Percentiles rank a stretch among this genome's conserved stretches.
phyloP scores from a whole-genome alignment of 2,113 vertebrate species.

The Podarcis muralis region DNA sequence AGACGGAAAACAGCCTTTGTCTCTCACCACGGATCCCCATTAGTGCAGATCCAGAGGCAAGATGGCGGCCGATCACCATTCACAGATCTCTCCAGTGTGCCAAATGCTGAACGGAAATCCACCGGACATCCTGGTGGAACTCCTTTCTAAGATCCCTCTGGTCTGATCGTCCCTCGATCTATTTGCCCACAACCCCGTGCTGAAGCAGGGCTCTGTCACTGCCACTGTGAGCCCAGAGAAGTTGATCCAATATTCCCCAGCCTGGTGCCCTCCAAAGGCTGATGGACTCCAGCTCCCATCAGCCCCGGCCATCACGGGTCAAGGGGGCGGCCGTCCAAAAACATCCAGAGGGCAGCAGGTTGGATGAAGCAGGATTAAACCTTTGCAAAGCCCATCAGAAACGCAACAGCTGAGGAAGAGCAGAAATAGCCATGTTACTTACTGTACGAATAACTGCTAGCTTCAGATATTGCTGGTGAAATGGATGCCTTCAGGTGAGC shows the following conservation, averaged over 20 bases:
- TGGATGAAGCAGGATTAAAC: background rate
- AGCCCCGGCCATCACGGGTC: background rate
- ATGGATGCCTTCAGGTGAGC: slow-evolving; percentile 86
- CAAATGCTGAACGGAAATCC: background rate
- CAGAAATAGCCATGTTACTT: slow-evolving; percentile 72
- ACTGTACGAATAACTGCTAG: slow-evolving; percentile 97
- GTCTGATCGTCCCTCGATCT: background rate
- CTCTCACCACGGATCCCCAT: too few species aligned
- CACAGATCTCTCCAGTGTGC: background rate
- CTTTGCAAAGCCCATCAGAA: background rate
- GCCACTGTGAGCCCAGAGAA: background rate
- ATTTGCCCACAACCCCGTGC: background rate
- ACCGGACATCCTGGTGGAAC: background rate
- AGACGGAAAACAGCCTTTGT: too few species aligned
- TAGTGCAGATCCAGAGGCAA: too few species aligned
- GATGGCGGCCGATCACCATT: too few species aligned
- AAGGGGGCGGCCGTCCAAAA: background rate
- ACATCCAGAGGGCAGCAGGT: background rate
- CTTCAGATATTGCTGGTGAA: slow-evolving; percentile 91
- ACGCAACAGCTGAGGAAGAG: background rate
- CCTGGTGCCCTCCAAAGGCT: background rate
- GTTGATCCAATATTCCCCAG: background rate
- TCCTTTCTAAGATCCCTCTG: background rate
- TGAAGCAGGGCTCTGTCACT: background rate
- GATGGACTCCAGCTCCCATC: background rate